A percentile compares a stretch with the other conserved stretches of the same genome.
Conservation (phyloP, 2,797 vertebrate genomes). For the Hemibagrus guttatus region DNA sequence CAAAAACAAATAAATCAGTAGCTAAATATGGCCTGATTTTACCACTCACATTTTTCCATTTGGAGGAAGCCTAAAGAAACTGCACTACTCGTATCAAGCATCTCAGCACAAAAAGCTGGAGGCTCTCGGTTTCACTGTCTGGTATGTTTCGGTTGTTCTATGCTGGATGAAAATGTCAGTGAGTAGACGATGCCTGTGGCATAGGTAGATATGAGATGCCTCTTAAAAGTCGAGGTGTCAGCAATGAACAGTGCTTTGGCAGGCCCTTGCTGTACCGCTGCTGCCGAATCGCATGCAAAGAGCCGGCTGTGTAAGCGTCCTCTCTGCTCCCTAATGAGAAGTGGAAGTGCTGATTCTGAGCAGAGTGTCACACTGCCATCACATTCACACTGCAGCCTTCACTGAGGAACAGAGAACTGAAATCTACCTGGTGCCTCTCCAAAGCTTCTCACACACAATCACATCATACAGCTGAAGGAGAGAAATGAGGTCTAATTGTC, state of each 20-base stretch:
- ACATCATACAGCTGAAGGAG: constrained; percentile 4
- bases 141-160: neutral
- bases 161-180: constrained; percentile 2
- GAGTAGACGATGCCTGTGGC: neutral
- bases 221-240: constrained; percentile 25
- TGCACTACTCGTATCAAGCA: neutral
- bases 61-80: neutral
- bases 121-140: neutral
- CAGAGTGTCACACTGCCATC: neutral
- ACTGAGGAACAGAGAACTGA: constrained; percentile 16
- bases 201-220: neutral
- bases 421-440: constrained; percentile 30
- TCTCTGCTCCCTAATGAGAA: constrained; percentile 28
- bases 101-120: neutral
- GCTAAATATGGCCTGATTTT: neutral
- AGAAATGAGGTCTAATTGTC: neutral
- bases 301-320: constrained; percentile 13
- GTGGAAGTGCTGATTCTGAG: constrained; percentile 41
- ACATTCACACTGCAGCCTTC: constrained; percentile 7
- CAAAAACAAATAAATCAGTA: neutral
- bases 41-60: neutral
- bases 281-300: constrained; percentile 19
- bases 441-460: constrained; percentile 24
- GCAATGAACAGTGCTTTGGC: neutral
- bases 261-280: neutral